These are phyloP conservation scores for Protomyctophum bolini DNA, from an alignment of 2,113 vertebrate species.

Conservation along the genomic window DNA sequence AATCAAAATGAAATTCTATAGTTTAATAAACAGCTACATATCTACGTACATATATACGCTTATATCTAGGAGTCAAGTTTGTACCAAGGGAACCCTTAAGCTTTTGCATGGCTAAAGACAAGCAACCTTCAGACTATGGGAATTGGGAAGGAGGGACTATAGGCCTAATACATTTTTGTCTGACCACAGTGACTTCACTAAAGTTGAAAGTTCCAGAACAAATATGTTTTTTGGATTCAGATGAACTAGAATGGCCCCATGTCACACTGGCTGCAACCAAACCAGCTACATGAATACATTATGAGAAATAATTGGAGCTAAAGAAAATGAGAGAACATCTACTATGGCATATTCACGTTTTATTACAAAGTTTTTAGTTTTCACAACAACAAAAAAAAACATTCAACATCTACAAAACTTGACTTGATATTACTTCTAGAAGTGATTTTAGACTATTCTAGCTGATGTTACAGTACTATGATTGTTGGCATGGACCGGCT, in stretches of 20 bases:
- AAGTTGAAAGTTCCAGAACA: slow-evolving; percentile 48
- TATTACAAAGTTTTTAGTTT: slow-evolving; percentile 67
- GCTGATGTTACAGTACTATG: slow-evolving; percentile 15
- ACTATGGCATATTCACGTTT: slow-evolving; percentile 38
- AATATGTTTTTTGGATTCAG: not conserved
- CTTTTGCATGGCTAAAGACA: no score
- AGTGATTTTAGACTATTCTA: slow-evolving; percentile 34
- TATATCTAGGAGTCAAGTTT: no score
- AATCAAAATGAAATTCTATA: no score
- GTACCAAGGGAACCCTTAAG: no score
- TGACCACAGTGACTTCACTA: not conserved
- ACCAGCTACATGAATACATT: not conserved
- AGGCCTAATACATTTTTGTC: no score
- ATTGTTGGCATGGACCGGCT: slow-evolving; percentile 9
- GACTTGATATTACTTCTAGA: slow-evolving; percentile 12
- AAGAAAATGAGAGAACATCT: not conserved
- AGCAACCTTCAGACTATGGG: no score
- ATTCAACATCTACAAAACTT: slow-evolving; percentile 57
- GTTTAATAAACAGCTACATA: no score
- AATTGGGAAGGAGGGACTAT: no score
- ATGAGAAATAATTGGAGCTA: not conserved
- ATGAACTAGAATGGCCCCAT: not conserved
- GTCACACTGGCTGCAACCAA: not conserved
- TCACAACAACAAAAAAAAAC: slow-evolving; percentile 61
- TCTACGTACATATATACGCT: no score